Percentiles rank a stretch among this genome's conserved stretches.
Evolutionary conservation across 1,140 invertebrate species (phyloP).

Genomic region (Bombus confusus): DNA sequence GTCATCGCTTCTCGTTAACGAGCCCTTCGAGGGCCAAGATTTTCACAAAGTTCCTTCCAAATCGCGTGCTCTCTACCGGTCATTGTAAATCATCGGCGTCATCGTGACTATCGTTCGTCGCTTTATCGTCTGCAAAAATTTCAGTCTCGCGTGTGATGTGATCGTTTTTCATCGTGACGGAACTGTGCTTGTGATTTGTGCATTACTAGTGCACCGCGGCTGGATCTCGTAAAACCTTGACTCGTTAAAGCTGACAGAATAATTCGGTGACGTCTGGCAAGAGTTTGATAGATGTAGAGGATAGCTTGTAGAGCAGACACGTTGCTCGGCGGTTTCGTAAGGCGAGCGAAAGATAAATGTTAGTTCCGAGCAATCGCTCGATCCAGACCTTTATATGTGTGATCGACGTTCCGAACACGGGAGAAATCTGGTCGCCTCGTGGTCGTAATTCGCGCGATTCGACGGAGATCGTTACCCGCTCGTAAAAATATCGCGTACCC

Average conservation of each 20-base stretch:
- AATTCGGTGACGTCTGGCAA: background rate
- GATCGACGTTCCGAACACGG: background rate
- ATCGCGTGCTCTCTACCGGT: background rate
- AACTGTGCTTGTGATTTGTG: constrained; percentile 60
- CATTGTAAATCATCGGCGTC: constrained; percentile 6
- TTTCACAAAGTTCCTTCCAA: background rate
- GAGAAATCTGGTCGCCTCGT: background rate
- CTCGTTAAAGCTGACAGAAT: background rate
- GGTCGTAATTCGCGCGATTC: background rate
- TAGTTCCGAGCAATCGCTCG: background rate
- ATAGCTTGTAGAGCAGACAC: background rate
- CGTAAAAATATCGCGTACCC: background rate
- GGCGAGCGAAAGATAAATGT: background rate
- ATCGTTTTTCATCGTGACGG: constrained; percentile 38
- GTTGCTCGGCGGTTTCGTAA: background rate
- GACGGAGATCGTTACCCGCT: background rate
- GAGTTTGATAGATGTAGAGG: background rate
- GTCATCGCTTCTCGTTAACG: background rate
- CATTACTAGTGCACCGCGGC: constrained; percentile 1
- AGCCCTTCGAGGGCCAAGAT: background rate
- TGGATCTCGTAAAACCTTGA: constrained; percentile 9
- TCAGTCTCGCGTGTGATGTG: constrained; percentile 62
- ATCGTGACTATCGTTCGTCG: background rate
- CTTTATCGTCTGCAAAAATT: background rate
- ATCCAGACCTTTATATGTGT: background rate